Evolutionary conservation across 1,140 invertebrate species (phyloP).

Genomic region (Helicoverpa zea): DNA sequence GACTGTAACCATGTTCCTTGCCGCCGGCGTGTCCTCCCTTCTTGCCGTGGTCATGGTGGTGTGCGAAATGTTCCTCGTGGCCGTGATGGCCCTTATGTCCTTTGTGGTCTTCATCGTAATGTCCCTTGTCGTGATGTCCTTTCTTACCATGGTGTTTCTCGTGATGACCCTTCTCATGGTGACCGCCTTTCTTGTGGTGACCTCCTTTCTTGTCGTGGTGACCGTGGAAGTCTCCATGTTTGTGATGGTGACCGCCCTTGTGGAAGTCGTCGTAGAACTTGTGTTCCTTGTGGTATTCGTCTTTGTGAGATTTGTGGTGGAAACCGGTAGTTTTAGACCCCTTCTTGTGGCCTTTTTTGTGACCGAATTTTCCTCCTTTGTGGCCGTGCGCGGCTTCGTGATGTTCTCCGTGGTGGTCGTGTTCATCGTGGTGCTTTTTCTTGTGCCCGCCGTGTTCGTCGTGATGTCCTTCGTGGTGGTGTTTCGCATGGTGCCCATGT

Average conservation of each 20-base stretch:
- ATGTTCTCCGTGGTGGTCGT: slow-evolving; percentile 89
- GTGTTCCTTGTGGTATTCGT: slow-evolving; percentile 94
- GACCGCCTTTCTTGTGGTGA: slow-evolving; percentile 90
- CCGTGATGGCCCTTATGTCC: slow-evolving; percentile 89
- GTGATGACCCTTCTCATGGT: slow-evolving; percentile 90
- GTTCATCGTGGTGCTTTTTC: slow-evolving; percentile 92
- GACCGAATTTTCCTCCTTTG: slow-evolving; percentile 91
- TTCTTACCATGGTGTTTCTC: slow-evolving; percentile 92
- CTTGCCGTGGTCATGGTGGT: slow-evolving; percentile 89
- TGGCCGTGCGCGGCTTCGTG: slow-evolving; percentile 92
- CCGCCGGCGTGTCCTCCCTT: slow-evolving; percentile 89
- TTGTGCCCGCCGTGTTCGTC: slow-evolving; percentile 91
- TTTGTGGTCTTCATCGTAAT: slow-evolving; percentile 89
- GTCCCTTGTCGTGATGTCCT: slow-evolving; percentile 90
- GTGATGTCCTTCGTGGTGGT: slow-evolving; percentile 91
- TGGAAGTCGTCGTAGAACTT: slow-evolving; percentile 94
- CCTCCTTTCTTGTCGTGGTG: slow-evolving; percentile 91
- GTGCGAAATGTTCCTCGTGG: slow-evolving; percentile 89
- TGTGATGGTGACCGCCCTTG: slow-evolving; percentile 91
- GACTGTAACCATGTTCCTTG: slow-evolving; percentile 89
- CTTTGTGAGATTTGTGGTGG: slow-evolving; percentile 93
- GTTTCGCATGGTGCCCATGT: slow-evolving; percentile 91
- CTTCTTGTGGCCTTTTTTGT: slow-evolving; percentile 93
- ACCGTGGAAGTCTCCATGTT: slow-evolving; percentile 90
- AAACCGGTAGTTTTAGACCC: slow-evolving; percentile 92